A percentile compares a stretch with the other conserved stretches of the same genome.
Conservation (phyloP, 2,797 vertebrate species). For the Phrynocephalus guinanensis region DNA sequence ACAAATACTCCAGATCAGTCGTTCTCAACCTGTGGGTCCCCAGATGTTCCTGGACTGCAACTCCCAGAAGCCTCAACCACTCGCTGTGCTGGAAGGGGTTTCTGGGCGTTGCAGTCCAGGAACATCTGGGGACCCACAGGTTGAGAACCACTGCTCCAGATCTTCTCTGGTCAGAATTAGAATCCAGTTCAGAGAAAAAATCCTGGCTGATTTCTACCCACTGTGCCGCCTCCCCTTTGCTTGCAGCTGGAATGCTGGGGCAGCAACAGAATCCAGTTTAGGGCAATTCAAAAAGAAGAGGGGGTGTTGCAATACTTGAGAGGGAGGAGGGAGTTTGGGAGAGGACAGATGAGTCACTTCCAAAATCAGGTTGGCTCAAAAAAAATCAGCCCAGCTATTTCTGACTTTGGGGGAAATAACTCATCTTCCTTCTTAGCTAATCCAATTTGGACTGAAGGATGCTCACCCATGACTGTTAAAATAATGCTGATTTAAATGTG, state of each 20-base stretch:
- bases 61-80: no score
- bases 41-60: no score
- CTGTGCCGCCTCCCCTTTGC: neutral
- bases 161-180: neutral
- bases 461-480: constrained; percentile 18
- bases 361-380: neutral
- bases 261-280: neutral
- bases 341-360: neutral
- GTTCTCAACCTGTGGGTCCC: no score
- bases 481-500: constrained; percentile 38
- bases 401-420: neutral
- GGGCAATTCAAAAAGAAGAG: neutral
- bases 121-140: no score
- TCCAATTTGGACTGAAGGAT: neutral
- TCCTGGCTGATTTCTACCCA: neutral
- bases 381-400: neutral
- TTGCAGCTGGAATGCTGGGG: neutral
- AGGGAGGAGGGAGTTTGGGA: neutral
- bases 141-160: no score
- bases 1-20: neutral
- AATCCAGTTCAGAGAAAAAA: neutral
- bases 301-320: neutral
- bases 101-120: no score
- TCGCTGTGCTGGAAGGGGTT: no score
- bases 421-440: neutral